These are phyloP conservation scores for Vicugna pacos DNA, from an alignment of 2,113 vertebrate species.

Conservation along the genomic window DNA sequence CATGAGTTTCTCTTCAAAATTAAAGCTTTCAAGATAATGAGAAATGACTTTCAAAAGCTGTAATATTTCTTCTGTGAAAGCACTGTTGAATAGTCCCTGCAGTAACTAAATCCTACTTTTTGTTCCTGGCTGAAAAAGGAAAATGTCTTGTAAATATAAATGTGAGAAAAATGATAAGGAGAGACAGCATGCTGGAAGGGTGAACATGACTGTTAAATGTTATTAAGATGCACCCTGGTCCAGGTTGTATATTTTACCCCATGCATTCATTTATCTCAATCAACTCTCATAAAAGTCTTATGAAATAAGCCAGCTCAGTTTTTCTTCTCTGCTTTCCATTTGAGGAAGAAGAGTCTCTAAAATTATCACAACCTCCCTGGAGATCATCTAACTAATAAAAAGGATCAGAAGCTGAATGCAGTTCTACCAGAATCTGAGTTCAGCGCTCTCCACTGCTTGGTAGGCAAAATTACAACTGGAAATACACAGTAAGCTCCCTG, in stretches of 20 bases:
- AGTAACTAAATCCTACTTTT: not conserved
- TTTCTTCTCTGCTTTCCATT: not conserved
- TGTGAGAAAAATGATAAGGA: not conserved
- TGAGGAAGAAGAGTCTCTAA: not conserved
- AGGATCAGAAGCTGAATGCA: not conserved
- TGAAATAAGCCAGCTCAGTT: not conserved
- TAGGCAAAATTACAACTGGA: not conserved
- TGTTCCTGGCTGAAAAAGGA: constrained; percentile 10
- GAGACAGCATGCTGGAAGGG: not conserved
- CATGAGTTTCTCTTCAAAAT: constrained; percentile 48
- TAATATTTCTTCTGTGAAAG: constrained; percentile 34
- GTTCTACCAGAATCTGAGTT: not conserved
- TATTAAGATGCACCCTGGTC: not conserved
- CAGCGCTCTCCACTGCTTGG: not conserved
- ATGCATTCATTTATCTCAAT: not conserved
- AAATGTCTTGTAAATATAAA: not conserved
- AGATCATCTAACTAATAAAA: not conserved
- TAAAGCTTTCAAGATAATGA: constrained; percentile 24
- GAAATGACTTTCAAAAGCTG: constrained; percentile 28
- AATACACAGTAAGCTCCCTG: not conserved
- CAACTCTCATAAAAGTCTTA: not conserved
- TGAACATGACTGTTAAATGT: not conserved
- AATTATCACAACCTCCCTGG: not conserved
- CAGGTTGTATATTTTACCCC: not conserved
- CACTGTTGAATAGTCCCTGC: not conserved